These are phyloP conservation scores for Holacanthus passer DNA, from an alignment of 2,113 vertebrate genomes.

Conservation along the genomic window DNA sequence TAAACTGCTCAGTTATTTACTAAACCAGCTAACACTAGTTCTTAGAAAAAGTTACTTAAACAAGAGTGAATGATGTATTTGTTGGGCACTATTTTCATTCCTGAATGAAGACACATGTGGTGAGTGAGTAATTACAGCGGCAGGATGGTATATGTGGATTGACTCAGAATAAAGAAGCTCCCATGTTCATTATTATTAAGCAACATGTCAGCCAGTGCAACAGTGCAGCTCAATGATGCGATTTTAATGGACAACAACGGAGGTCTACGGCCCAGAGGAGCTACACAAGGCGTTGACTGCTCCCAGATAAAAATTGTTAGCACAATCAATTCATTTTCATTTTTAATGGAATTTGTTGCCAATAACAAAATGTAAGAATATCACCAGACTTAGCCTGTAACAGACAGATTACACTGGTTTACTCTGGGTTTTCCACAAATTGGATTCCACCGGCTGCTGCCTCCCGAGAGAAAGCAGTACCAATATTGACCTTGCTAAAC, in stretches of 20 bases:
- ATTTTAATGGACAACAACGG: not conserved
- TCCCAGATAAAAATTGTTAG: not conserved
- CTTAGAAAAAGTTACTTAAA: too few relatives aligned
- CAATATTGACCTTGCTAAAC: conserved; percentile 44
- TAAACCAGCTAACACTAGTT: too few relatives aligned
- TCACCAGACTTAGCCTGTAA: not conserved
- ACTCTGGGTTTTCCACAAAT: conserved; percentile 35
- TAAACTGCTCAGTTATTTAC: too few relatives aligned
- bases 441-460: conserved; percentile 43
- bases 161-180: not conserved
- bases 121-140: not conserved
- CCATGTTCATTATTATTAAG: not conserved
- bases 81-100: too few relatives aligned
- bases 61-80: too few relatives aligned
- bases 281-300: not conserved
- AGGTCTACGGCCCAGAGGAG: not conserved
- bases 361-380: not conserved
- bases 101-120: not conserved
- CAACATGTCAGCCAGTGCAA: not conserved
- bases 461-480: conserved; percentile 20
- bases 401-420: conserved; percentile 34
- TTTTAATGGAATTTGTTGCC: conserved; percentile 10
- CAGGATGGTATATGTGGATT: not conserved
- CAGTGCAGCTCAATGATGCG: not conserved
- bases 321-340: not conserved